Conservation (phyloP, 2,797 vertebrate species). For the Knipowitschia caucasica region DNA sequence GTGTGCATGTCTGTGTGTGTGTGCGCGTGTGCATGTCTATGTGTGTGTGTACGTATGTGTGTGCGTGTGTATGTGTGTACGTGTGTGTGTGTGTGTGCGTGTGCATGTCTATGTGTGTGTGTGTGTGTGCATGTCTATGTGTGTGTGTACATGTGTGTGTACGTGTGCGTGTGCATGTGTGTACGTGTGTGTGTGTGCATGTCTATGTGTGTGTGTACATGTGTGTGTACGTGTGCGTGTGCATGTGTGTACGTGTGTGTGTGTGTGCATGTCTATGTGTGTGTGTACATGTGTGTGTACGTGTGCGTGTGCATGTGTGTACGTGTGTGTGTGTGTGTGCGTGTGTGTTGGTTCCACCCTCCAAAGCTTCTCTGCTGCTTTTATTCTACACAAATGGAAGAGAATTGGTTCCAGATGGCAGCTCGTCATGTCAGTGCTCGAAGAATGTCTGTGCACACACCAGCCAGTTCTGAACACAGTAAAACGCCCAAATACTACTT, state of each 20-base stretch:
- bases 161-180: background rate
- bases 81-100: background rate
- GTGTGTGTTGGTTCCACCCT: constrained; percentile 8
- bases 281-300: background rate
- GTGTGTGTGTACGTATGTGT: background rate
- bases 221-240: background rate
- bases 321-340: background rate
- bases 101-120: background rate
- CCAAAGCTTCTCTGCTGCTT: constrained; percentile 14
- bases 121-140: background rate
- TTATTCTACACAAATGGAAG: constrained; percentile 10
- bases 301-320: background rate
- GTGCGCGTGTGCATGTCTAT: background rate
- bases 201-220: background rate
- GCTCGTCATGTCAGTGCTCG: background rate
- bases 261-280: background rate
- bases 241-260: background rate
- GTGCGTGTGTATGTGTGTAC: background rate
- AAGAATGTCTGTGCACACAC: background rate
- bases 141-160: background rate
- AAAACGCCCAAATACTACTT: constrained; percentile 6
- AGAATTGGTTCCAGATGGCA: constrained; percentile 13
- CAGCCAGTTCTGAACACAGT: background rate
- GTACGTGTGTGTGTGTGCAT: background rate
- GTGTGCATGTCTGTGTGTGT: background rate